These are phyloP conservation scores for Synergus umbraculus DNA, from an alignment of 2,888 invertebrate species.

Conservation along the genomic window DNA sequence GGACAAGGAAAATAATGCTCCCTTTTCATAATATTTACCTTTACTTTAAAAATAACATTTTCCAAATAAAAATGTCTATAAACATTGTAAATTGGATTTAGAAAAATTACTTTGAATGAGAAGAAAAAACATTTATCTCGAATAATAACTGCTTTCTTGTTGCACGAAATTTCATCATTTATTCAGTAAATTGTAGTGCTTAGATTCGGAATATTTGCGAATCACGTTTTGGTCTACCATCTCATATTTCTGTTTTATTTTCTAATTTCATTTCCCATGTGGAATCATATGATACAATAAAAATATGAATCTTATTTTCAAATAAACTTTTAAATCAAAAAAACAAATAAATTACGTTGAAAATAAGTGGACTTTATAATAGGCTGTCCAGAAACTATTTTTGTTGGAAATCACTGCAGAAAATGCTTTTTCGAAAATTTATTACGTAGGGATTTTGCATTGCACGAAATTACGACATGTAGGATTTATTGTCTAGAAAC, in stretches of 20 bases:
- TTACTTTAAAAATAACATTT: too few species aligned
- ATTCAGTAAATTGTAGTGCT: neutral
- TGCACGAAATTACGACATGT: conserved; percentile 1
- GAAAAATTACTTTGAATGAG: too few species aligned
- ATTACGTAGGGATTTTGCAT: conserved; percentile 14
- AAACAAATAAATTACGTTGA: neutral
- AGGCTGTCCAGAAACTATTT: neutral
- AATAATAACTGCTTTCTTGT: neutral
- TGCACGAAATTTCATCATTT: neutral
- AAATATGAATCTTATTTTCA: neutral
- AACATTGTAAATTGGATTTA: too few species aligned
- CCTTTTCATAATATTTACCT: too few species aligned
- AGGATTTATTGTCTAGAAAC: conserved; percentile 12
- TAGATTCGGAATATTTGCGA: neutral
- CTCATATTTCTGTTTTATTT: neutral
- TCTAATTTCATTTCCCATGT: neutral
- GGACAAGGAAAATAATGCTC: too few species aligned
- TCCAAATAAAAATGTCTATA: too few species aligned
- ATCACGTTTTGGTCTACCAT: neutral
- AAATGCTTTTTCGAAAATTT: neutral
- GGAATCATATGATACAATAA: neutral
- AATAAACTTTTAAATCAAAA: neutral
- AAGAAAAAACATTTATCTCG: too few species aligned
- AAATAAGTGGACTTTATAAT: neutral
- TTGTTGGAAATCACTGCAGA: neutral